phyloP scores from a whole-genome alignment of 2,888 invertebrate genomes.

The Rosalia funebris region DNA sequence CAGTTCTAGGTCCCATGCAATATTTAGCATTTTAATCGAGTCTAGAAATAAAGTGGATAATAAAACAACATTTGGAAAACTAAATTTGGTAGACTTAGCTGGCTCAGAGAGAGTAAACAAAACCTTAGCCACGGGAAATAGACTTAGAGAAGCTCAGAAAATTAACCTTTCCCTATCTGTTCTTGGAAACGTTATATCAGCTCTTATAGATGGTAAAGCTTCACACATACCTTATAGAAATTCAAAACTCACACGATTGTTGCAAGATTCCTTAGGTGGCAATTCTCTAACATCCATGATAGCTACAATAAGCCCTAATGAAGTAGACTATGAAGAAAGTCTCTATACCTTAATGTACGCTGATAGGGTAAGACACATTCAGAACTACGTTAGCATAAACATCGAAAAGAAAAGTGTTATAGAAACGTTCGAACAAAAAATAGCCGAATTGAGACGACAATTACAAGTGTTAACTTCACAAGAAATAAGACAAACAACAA shows the following conservation, averaged over 20 bases:
- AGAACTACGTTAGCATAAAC: slow-evolving; percentile 92
- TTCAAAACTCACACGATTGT: slow-evolving; percentile 91
- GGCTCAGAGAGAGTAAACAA: slow-evolving; percentile 97
- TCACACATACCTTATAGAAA: slow-evolving; percentile 97
- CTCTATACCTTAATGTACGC: slow-evolving; percentile 95
- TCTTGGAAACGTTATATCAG: slow-evolving; percentile 95
- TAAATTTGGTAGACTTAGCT: slow-evolving; percentile 95
- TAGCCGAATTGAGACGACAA: slow-evolving; percentile 72
- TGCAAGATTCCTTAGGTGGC: slow-evolving; percentile 95
- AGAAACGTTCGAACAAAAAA: slow-evolving; percentile 87
- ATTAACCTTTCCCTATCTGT: slow-evolving; percentile 96
- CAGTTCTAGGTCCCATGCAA: slow-evolving; percentile 94
- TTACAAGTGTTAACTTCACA: slow-evolving; percentile 72
- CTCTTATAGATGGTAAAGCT: slow-evolving; percentile 93
- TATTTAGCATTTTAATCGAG: slow-evolving; percentile 96
- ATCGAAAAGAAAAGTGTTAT: slow-evolving; percentile 89
- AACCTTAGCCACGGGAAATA: slow-evolving; percentile 89
- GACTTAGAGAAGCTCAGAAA: slow-evolving; percentile 94
- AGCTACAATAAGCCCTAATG: slow-evolving; percentile 93
- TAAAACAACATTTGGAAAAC: slow-evolving; percentile 87
- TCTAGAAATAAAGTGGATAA: slow-evolving; percentile 84
- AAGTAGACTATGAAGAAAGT: slow-evolving; percentile 93
- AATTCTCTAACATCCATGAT: slow-evolving; percentile 94
- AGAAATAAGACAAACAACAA: slow-evolving; percentile 69
- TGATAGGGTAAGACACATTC: slow-evolving; percentile 94